Evolutionary conservation across 2,888 invertebrate genomes (phyloP), one percentile per base, ranked within the genome.

Genomic region (Leptinotarsa rubiginosa): DNA sequence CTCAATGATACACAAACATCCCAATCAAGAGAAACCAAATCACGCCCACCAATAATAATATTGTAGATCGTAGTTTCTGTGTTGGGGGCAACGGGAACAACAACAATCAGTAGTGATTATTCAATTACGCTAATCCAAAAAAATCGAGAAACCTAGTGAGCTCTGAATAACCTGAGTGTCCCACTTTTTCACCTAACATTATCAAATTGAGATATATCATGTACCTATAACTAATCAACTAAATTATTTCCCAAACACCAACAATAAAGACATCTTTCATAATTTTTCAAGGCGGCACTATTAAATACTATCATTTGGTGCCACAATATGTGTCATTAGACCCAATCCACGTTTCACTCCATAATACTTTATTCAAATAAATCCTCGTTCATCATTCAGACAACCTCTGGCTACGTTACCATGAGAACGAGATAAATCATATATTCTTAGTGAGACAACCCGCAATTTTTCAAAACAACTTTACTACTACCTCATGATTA

Each of bases 381-480:
- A 62, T 31, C 62, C 5, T 62, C 62, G 41, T 62, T 62, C 62
- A 41, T 62, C 62, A 31, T 18, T 62, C 31, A 13, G 41, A 31
- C 62, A 62, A 62, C 62, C 62, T 62, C 62, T 18, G 31, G 16
- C 67, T 12, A 67, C 10, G 52, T 67, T 25, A 49, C 13, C 67
- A 67, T 67, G 52, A 25, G 52, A 49, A 67, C 67, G 25, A 52
- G 67, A 67, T 67, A 67, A 67, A 67, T 67, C 49, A 50, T 67
- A 67, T 50, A 50, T n/a, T 67, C n/a, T 18, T 52, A 25, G 22
- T 31, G 25, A 16, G 67, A 67, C 67, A 67, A 52, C 25, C 67
- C n/a, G 52, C 67, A 52, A 67, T 67, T 67, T 67, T 67, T 67
- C 67, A 67, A 67, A 67, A 49, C 52, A 67, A 62, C 67, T 52